Evolutionary conservation across 2,113 vertebrate species (phyloP), one percentile per base, ranked within the genome.

Genomic region (Coryphaenoides rupestris): DNA sequence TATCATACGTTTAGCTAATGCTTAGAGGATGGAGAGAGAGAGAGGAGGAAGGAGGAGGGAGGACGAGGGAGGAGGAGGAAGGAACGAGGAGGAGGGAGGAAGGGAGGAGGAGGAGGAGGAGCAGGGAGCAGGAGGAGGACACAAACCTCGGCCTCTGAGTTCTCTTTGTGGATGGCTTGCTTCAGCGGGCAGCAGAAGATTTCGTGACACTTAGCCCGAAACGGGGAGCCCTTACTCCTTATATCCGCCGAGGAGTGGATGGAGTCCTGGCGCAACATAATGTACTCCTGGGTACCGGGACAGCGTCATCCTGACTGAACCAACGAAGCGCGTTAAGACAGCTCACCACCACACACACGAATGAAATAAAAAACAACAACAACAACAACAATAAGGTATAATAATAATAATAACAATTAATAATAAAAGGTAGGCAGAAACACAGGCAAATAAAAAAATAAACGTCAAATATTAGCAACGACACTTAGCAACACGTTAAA

Each of bases 101-200:
- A 66, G 70, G 3, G 54, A 70, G 75, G 16, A 21, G 78, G 76
- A 60, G 78, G 28, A 88, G 63, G 89, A 40, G 54, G 64, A 66
- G 80, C 66, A 63, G 63, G 24, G 26, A 84, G 69, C n/a, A n/a
- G 82, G 88, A 83, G 85, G 79, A 88, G 88, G 70, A 81, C 91
- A 98, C 96, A 99, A 99, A 99, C 96, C 96, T 99, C 95, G 5
- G 94, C 93, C 84, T 98, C 95, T 93, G 95, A 74, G 93, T 86
- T 96, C 81, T 98, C 96, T 96, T 97, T 99, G 93, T 93, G 93
- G 92, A 92, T 86, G 86, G 89, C 95, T 98, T 98, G 96, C 96
- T 98, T 99, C 96, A 98, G 92, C 63, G 96, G 95, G 90, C 96
- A 99, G 96, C 96, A 99, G 96, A 99, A 99, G 95, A 98, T 99